Evolutionary conservation across 2,797 vertebrate species (phyloP), one percentile per base, ranked within the genome.

Genomic region (Enteromius trimaculatus): DNA sequence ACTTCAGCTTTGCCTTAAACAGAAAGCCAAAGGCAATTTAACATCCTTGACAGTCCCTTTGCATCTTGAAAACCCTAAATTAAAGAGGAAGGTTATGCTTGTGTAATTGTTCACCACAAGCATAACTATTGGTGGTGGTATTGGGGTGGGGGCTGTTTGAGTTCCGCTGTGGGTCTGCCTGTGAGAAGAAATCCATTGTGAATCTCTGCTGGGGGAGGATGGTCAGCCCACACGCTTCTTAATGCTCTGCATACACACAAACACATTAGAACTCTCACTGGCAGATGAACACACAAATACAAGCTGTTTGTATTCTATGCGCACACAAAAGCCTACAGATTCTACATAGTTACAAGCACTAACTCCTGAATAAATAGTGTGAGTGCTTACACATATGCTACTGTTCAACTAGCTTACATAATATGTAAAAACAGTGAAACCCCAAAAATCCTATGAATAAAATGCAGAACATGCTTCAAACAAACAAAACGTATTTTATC

Each of bases 61-160:
- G 90, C 87, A 90, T 90, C 89, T 93, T 92, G 90, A 88, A 94
- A 93, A 91, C 91, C 88, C 90, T 91, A 89, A 92, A 91, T 93
- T 93, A 93, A 91, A 90, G 89, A 91, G 88, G 88, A 88, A 89
- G 92, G 92, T 91, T 91, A 92, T 64, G 75, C 90, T 89, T 91
- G 89, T 84, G 92, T 93, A 93, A 94, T 93, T 92, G 92, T 92
- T 90, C 88, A 86, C 91, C 90, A 90, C 87, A 37, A 90, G 90
- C 89, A 87, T 86, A 87, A 71, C 84, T 89, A 91, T 90, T 91
- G 34, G 26, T 7, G 23, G 58, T 53, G 49, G 49, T 53, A 39
- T 39, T 3, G 42, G 58, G n/a, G 0, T 19, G 90, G 90, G 89
- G 88, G 83, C 89, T 88, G 89, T 86, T 90, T 88, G 74, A 85